Base-by-base conservation (phyloP, 2,113 vertebrate species). In the Eulemur rufifrons region DNA sequence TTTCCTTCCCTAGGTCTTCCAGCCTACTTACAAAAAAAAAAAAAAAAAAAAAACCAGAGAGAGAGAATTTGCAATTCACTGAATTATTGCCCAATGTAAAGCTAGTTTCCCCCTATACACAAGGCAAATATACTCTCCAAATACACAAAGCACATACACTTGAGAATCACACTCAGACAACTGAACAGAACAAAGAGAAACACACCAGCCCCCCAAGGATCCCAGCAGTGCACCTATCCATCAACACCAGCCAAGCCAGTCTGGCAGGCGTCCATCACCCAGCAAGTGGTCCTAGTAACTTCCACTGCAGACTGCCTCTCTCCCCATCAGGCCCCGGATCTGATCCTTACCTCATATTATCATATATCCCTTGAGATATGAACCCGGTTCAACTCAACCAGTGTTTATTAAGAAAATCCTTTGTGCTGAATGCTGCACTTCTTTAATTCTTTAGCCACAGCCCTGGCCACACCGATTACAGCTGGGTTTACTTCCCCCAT, bases 81-180 rank as follows among this genome's bases (percentile, higher is more conserved):
- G 73, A 92, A 83, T 92, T 78, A 32, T 29, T 94, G 50, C 81
- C 47, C 71, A 95, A 34, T 37, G 17, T 61, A 90, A 81, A 64
- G 6, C 18, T 54, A 63, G 29, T 74, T 91, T 85, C n/a, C 42
- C 13, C 25, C n/a, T 11, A 59, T 18, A 10, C 1, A 10, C 42
- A 85, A 74, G 78, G 69, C 78, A 89, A 89, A 68, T 6, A 37
- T 18, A 39, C 13, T 39, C 27, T 56, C 21, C 56, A 89, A 84
- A 86, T 9, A 86, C 63, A 76, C 42, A 74, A 56, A 66, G 25
- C 39, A 56, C 10, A 54, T 8, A 15, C 20, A 25, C 32, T 76
- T 52, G 66, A 91, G 90, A 89, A 68, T 56, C 93, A 34, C 12
- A 29, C 29, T 68, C 54, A 84, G 74, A 59, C 8, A 85, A 73